Conservation (phyloP, 2,888 invertebrate species). For the Lasiommata megera region DNA sequence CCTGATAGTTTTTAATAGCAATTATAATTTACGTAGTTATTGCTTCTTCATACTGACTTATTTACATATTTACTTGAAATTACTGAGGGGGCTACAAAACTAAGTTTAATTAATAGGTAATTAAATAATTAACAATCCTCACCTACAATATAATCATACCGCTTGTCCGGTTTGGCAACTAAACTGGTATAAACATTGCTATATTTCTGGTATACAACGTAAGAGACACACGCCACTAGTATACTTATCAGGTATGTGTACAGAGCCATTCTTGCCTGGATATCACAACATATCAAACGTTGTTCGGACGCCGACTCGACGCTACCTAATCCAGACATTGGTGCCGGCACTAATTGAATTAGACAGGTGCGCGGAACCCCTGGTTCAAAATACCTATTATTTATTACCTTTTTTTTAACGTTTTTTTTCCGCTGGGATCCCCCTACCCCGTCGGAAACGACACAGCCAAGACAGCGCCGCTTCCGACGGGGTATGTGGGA, state of each 20-base stretch:
- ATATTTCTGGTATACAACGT: constrained; percentile 62
- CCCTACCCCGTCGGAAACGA: too few species aligned
- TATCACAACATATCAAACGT: constrained; percentile 23
- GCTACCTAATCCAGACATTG: constrained; percentile 44
- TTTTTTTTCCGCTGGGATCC: too few species aligned
- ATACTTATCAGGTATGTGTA: constrained; percentile 55
- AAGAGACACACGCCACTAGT: constrained; percentile 54
- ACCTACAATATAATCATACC: constrained; percentile 74
- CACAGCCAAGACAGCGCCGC: too few species aligned
- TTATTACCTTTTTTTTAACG: too few species aligned
- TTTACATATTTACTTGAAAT: not conserved
- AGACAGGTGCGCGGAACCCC: constrained; percentile 43
- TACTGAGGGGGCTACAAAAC: too few species aligned
- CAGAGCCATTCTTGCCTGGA: constrained; percentile 46
- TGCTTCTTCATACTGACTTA: not conserved
- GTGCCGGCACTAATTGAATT: constrained; percentile 63
- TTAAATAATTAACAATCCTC: constrained; percentile 35
- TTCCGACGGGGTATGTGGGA: too few species aligned
- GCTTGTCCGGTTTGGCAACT: constrained; percentile 56
- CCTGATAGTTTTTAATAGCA: not conserved
- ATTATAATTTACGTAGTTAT: not conserved
- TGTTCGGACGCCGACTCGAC: constrained; percentile 24
- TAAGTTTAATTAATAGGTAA: too few species aligned
- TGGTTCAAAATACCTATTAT: not conserved
- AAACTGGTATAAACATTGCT: constrained; percentile 55